Evolutionary conservation across 2,797 vertebrate species (phyloP).

Genomic region (Microcaecilia unicolor): DNA sequence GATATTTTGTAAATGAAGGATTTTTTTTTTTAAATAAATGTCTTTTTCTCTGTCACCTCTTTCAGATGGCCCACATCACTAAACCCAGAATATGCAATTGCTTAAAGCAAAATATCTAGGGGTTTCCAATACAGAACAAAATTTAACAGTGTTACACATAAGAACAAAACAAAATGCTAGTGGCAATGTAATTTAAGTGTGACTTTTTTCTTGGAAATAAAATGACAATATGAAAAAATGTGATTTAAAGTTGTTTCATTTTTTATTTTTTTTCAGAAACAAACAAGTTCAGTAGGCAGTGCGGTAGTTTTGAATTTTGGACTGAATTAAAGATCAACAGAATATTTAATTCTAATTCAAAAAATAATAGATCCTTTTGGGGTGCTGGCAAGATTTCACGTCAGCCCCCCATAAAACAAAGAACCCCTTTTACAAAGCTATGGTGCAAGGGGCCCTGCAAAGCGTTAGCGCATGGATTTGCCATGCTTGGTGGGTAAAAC

Average conservation of each 20-base stretch:
- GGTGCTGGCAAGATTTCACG: no score
- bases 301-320: no score
- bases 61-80: constrained; percentile 34
- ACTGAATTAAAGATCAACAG: no score
- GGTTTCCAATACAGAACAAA: constrained; percentile 60
- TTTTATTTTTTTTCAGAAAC: background rate
- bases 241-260: rapidly evolving
- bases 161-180: constrained; percentile 64
- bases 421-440: no score
- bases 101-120: constrained; percentile 54
- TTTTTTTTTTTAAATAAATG: constrained; percentile 60
- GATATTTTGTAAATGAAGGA: constrained; percentile 56
- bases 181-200: constrained; percentile 56
- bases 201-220: constrained; percentile 72
- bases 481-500: no score
- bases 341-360: no score
- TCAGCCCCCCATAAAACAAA: no score
- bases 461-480: no score
- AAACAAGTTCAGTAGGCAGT: no score
- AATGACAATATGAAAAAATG: constrained; percentile 47
- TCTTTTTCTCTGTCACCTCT: constrained; percentile 36
- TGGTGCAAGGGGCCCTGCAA: no score
- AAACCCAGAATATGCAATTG: constrained; percentile 85
- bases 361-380: no score
- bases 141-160: constrained; percentile 59